Conservation (phyloP, 2,113 vertebrate species). For the Rissa tridactyla region DNA sequence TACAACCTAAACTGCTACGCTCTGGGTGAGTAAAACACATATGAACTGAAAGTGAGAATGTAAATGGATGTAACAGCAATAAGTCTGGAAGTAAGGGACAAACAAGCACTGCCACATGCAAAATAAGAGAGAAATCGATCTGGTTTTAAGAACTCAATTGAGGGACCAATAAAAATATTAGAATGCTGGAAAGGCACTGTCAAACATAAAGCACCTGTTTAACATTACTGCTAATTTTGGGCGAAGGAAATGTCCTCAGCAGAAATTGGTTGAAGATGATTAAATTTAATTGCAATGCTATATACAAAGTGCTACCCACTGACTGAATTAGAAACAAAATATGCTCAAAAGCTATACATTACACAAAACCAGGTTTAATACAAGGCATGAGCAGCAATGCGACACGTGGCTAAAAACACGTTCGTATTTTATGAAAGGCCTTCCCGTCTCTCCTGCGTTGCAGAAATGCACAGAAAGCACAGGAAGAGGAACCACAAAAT, state of each 20-base stretch:
- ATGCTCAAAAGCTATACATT: neutral
- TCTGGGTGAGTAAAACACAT: neutral
- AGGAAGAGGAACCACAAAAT: neutral
- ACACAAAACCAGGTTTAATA: neutral
- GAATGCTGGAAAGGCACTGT: neutral
- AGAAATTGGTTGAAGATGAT: constrained; percentile 30
- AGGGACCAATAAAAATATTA: constrained; percentile 30
- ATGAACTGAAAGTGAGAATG: neutral
- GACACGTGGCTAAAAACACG: neutral
- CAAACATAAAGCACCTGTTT: constrained; percentile 45
- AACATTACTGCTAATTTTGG: constrained; percentile 22
- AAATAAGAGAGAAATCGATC: neutral
- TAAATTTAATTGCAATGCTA: constrained; percentile 31
- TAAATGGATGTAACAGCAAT: neutral
- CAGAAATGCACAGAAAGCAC: neutral
- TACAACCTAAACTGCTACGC: neutral
- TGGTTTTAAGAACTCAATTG: neutral
- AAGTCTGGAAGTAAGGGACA: neutral
- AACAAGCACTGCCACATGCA: neutral
- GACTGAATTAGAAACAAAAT: constrained; percentile 9
- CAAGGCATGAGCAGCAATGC: neutral
- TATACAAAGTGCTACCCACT: neutral
- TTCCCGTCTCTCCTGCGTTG: neutral
- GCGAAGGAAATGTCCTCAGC: constrained; percentile 23
- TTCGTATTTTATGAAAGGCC: neutral